A percentile compares a stretch with the other conserved stretches of the same genome.
Conservation (phyloP, 2,888 invertebrate genomes). For the Hipparchia sbordonii region DNA sequence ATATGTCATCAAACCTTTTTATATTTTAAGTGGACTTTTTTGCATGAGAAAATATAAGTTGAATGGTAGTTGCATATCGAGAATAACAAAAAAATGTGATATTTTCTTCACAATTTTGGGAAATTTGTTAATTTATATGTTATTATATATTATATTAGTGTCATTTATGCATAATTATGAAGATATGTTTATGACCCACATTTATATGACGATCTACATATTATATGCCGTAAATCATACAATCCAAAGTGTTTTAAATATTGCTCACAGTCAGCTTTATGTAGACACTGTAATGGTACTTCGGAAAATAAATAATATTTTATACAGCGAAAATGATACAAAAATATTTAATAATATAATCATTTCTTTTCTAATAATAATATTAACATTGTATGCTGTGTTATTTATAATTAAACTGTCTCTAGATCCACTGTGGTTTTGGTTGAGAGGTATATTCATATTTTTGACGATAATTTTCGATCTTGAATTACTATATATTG, state of each 20-base stretch:
- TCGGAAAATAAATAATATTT: slow-evolving; percentile 26
- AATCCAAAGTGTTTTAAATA: slow-evolving; percentile 28
- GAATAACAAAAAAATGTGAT: slow-evolving; percentile 23
- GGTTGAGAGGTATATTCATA: slow-evolving; percentile 31
- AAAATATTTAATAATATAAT: slow-evolving; percentile 23
- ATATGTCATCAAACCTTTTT: slow-evolving; percentile 32
- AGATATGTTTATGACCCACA: slow-evolving; percentile 1
- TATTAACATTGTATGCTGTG: slow-evolving; percentile 24
- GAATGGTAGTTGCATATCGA: slow-evolving; percentile 24
- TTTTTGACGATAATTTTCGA: slow-evolving; percentile 40
- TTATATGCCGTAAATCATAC: slow-evolving; percentile 35
- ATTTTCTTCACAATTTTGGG: slow-evolving; percentile 16
- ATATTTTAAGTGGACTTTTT: slow-evolving; percentile 35
- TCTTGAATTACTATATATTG: slow-evolving; percentile 39
- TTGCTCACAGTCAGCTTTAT: slow-evolving; percentile 27
- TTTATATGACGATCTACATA: slow-evolving; percentile 31
- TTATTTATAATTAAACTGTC: slow-evolving; percentile 17
- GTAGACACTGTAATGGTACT: slow-evolving; percentile 33
- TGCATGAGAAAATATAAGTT: slow-evolving; percentile 38
- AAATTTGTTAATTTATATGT: slow-evolving; percentile 27
- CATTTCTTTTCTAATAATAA: neutral
- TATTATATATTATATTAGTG: slow-evolving; percentile 29
- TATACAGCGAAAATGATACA: slow-evolving; percentile 21
- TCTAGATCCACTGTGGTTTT: slow-evolving; percentile 11
- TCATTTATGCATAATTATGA: slow-evolving; percentile 30